phyloP scores from a whole-genome alignment of 1,140 invertebrate genomes.

The Condylostylus longicornis region DNA sequence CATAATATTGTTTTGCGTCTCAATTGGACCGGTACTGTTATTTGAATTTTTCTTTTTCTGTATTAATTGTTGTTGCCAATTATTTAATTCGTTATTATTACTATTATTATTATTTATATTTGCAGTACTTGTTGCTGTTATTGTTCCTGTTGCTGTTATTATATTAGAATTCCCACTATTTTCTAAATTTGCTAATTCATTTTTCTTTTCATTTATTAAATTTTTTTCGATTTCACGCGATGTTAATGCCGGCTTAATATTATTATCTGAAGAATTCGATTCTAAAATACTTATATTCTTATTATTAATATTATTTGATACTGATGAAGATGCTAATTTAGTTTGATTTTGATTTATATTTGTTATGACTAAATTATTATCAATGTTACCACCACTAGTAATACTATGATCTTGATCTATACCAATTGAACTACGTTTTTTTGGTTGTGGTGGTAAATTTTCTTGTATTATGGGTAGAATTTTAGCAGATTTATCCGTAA shows the following conservation, averaged over 20 bases:
- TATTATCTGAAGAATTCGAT: constrained; percentile 12
- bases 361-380: constrained; percentile 1
- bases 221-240: constrained; percentile 54
- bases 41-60: constrained; percentile 4
- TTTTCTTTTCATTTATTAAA: constrained; percentile 51
- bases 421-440: no score
- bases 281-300: no score
- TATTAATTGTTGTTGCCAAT: constrained; percentile 12
- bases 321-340: no score
- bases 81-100: constrained; percentile 16
- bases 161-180: constrained; percentile 18
- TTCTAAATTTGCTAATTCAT: constrained; percentile 18
- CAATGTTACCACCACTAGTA: not conserved
- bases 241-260: constrained; percentile 35
- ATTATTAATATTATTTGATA: not conserved
- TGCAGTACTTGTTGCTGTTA: constrained; percentile 8
- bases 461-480: no score
- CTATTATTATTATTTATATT: constrained; percentile 13
- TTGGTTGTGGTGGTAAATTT: no score
- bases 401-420: no score
- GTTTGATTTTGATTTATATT: constrained; percentile 1
- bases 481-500: no score
- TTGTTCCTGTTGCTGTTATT: constrained; percentile 7
- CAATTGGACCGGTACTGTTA: constrained; percentile 15
- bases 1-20: constrained; percentile 45